phyloP scores from a whole-genome alignment of 2,797 vertebrate species.

The Cirrhinus molitorella region DNA sequence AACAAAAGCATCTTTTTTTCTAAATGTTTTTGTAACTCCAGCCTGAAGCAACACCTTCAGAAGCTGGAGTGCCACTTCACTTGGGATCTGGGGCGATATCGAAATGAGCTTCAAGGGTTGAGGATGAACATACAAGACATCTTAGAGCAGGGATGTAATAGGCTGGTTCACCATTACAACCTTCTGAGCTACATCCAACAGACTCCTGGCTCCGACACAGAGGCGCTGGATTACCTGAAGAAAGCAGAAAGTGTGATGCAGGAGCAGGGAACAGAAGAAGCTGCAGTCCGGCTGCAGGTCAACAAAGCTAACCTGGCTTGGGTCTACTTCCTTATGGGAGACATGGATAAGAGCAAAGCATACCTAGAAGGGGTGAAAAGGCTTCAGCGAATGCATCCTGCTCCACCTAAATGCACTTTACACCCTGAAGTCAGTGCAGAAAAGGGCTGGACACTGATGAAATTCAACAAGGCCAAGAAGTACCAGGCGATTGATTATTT shows the following conservation, averaged over 20 bases:
- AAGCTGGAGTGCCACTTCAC: slow-evolving; percentile 40
- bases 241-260: slow-evolving; percentile 26
- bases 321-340: slow-evolving; percentile 9
- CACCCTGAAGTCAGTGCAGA: slow-evolving; percentile 45
- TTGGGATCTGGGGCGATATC: neutral
- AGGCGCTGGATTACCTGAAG: neutral
- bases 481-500: neutral
- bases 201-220: neutral
- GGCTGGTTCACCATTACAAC: slow-evolving; percentile 29
- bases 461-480: neutral
- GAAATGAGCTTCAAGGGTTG: neutral
- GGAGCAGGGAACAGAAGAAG: neutral
- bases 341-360: neutral
- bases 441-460: slow-evolving; percentile 22
- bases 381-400: neutral
- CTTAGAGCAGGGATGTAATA: neutral
- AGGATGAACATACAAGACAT: too few relatives aligned
- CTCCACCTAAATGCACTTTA: slow-evolving; percentile 1
- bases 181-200: slow-evolving; percentile 33
- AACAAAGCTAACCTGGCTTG: slow-evolving; percentile 44
- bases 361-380: neutral
- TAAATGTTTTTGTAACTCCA: neutral
- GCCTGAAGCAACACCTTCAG: neutral
- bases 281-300: slow-evolving; percentile 18
- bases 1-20: neutral